These are phyloP conservation scores for Siniperca obscura DNA, from an alignment of 2,797 vertebrate genomes.

Conservation along the genomic window DNA sequence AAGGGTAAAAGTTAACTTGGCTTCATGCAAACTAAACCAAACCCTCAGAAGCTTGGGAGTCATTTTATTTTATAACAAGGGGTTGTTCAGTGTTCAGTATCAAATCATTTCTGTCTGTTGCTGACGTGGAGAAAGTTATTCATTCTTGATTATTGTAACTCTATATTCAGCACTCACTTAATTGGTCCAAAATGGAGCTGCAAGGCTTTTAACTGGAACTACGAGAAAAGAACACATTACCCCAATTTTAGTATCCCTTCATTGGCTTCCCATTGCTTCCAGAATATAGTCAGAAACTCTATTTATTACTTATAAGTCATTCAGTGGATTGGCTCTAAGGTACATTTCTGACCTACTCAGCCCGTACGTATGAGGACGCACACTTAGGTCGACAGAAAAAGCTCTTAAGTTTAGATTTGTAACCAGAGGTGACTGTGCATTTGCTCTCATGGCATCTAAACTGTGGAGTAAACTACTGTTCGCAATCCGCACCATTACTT, in stretches of 20 bases:
- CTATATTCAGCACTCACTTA: neutral
- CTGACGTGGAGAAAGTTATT: neutral
- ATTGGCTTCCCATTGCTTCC: neutral
- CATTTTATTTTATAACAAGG: rapidly evolving
- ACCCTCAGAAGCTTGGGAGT: neutral
- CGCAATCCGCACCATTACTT: too few species aligned
- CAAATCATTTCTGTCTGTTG: neutral
- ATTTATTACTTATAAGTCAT: neutral
- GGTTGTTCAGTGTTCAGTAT: neutral
- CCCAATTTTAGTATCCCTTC: neutral
- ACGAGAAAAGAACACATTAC: constrained; percentile 14
- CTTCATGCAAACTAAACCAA: neutral
- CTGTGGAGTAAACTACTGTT: too few species aligned
- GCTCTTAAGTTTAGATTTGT: neutral
- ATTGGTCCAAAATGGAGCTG: constrained; percentile 9
- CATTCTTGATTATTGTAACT: neutral
- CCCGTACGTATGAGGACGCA: neutral
- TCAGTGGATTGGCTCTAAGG: neutral
- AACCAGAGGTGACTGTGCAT: too few species aligned
- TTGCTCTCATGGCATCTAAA: too few species aligned
- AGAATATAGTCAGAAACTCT: neutral
- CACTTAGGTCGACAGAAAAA: neutral
- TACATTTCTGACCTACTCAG: constrained; percentile 8
- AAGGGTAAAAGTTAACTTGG: neutral
- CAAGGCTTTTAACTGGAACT: neutral